phyloP scores from a whole-genome alignment of 1,140 invertebrate species.

The Drosophila teissieri region DNA sequence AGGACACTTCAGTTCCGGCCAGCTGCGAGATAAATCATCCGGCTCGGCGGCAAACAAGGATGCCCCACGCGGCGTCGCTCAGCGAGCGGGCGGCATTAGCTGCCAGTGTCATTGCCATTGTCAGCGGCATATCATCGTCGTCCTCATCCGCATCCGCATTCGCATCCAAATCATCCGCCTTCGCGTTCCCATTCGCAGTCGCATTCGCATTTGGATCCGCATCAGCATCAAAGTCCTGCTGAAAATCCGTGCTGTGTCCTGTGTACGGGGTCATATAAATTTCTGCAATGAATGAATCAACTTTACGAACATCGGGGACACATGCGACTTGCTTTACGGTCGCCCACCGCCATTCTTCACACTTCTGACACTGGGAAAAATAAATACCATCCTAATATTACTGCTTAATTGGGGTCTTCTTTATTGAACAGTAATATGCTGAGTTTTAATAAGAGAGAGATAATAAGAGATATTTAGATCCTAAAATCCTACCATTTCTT shows the following conservation, averaged over 20 bases:
- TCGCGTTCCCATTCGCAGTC: not conserved
- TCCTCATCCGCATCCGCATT: constrained; percentile 2
- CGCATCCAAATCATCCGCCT: constrained; percentile 15
- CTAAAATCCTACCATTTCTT: not conserved
- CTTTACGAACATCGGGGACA: constrained; percentile 74
- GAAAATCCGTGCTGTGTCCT: constrained; percentile 37
- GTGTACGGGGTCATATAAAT: constrained; percentile 65
- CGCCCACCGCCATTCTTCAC: constrained; percentile 14
- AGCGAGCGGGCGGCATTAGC: constrained; percentile 62
- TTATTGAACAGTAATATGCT: not conserved
- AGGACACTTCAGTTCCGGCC: constrained; percentile 38
- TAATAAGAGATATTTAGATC: no score
- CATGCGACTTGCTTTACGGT: constrained; percentile 69
- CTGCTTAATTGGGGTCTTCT: no score
- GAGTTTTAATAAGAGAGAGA: no score
- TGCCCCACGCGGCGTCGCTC: constrained; percentile 55
- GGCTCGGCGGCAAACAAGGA: constrained; percentile 45
- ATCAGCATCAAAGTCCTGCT: constrained; percentile 41
- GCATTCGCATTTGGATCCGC: constrained; percentile 32
- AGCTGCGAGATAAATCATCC: constrained; percentile 74
- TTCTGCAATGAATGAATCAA: constrained; percentile 78
- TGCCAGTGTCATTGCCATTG: constrained; percentile 60
- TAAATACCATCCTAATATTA: no score
- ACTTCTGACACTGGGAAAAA: constrained; percentile 6
- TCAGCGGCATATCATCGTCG: constrained; percentile 53